Evolutionary conservation across 1,140 invertebrate genomes (phyloP), one percentile per base, ranked within the genome.

Genomic region (Bombyx mori): DNA sequence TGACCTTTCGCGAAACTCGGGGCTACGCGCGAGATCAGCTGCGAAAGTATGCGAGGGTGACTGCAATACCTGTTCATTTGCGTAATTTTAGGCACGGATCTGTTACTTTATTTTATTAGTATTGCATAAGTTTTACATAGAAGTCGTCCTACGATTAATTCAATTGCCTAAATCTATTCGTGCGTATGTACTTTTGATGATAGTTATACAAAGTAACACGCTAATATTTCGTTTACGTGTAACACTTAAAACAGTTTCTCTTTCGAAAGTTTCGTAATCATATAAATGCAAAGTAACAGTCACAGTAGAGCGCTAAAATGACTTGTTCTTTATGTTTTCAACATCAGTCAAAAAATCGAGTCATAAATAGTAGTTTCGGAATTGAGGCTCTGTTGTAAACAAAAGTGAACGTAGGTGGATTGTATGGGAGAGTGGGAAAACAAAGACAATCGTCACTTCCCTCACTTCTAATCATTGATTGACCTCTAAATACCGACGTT

Each of bases 381-480:
- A 18, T 50, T 50, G 42, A 54, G 52, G 42, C 10, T 12, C 6
- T 42, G 52, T 44, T 44, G 64, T 75, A 79, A 81, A 79, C 71
- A 86, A 86, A 86, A 86, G 80, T 84, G 82, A 86, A 86, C 80
- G 82, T 78, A 73, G 74, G 75, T 67, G 68, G 71, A 52, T 61
- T 61, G 57, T 50, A 64, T 69, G 61, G 62, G 64, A 63, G 65
- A 67, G 69, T 66, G 59, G 62, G 63, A 65, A 35, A 74, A 71
- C 65, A 69, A 67, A 67, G 62, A 66, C 60, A 26, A 35, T 12
- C 56, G 60, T 60, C 58, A 61, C 57, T 66, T 63, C 48, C 42
- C 53, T 54, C 45, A 8, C 45, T 45, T 22, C 42, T 54, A 45
- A 44, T 35, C 26, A 51, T 35, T 22, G 18, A 55, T 52, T 44